These are phyloP conservation scores for Bradypus variegatus DNA, from an alignment of 2,797 vertebrate genomes.

Conservation along the genomic window DNA sequence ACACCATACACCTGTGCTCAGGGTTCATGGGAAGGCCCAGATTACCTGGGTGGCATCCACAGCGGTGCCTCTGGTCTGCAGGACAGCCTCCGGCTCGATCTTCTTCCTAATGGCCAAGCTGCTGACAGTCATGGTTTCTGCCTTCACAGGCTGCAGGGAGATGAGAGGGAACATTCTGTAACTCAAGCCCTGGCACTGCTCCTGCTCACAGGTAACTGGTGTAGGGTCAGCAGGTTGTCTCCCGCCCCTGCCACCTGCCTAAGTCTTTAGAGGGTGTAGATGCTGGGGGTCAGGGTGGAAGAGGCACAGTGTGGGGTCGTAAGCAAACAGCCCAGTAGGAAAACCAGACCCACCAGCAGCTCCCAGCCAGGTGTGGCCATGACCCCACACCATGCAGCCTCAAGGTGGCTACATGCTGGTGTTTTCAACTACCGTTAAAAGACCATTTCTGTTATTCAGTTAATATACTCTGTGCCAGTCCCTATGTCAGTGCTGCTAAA, in stretches of 20 bases:
- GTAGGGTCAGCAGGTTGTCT: background rate
- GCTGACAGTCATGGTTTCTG: constrained; percentile 74
- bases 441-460: background rate
- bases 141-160: constrained; percentile 71
- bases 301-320: background rate
- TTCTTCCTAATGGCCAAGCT: constrained; percentile 79
- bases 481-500: background rate
- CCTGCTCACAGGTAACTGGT: background rate
- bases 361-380: background rate
- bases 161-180: background rate
- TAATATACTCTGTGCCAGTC: background rate
- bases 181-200: background rate
- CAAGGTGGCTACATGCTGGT: background rate
- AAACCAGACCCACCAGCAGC: background rate
- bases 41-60: constrained; percentile 78
- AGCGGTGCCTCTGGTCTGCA: constrained; percentile 67
- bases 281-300: background rate
- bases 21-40: background rate
- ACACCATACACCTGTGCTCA: background rate
- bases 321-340: background rate
- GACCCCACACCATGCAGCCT: background rate
- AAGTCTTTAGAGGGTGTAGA: background rate
- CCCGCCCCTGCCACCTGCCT: background rate
- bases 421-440: background rate
- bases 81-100: constrained; percentile 73